Conservation (phyloP, 2,113 vertebrate species). For the Microtus montanus region DNA sequence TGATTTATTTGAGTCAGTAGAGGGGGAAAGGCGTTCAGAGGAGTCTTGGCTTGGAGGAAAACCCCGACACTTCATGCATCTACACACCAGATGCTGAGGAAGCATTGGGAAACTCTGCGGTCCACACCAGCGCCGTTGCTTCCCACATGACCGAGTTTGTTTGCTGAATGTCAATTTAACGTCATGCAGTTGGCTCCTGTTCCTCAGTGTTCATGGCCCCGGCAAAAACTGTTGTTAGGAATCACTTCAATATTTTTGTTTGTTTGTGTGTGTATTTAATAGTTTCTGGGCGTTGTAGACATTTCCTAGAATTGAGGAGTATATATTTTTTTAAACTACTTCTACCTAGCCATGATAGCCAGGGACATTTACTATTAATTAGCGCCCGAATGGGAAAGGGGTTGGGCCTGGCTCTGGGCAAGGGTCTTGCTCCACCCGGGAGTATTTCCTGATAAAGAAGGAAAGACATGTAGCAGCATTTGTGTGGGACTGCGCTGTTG, state of each 20-base stretch:
- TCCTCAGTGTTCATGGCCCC: neutral
- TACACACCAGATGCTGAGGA: neutral
- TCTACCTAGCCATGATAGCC: neutral
- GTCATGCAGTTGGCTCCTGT: neutral
- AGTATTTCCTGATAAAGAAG: neutral
- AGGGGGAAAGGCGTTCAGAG: neutral
- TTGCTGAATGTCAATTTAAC: neutral
- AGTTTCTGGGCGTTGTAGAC: neutral
- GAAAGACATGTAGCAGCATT: neutral
- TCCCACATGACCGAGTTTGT: neutral
- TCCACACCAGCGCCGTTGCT: neutral
- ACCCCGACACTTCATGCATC: fast-evolving
- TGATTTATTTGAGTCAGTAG: neutral
- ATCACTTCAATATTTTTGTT: neutral
- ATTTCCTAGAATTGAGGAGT: neutral
- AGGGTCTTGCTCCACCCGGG: neutral
- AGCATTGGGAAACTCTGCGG: too few relatives aligned
- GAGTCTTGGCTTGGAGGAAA: neutral
- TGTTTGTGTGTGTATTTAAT: neutral
- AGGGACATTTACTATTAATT: neutral
- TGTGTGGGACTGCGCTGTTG: neutral
- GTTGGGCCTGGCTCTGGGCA: neutral
- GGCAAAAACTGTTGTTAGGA: constrained; percentile 41
- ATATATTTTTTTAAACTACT: neutral
- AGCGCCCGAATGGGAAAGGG: fast-evolving